Percentiles rank a stretch among this genome's conserved stretches.
phyloP scores from a whole-genome alignment of 1,140 invertebrate species.

The Caenorhabditis remanei region DNA sequence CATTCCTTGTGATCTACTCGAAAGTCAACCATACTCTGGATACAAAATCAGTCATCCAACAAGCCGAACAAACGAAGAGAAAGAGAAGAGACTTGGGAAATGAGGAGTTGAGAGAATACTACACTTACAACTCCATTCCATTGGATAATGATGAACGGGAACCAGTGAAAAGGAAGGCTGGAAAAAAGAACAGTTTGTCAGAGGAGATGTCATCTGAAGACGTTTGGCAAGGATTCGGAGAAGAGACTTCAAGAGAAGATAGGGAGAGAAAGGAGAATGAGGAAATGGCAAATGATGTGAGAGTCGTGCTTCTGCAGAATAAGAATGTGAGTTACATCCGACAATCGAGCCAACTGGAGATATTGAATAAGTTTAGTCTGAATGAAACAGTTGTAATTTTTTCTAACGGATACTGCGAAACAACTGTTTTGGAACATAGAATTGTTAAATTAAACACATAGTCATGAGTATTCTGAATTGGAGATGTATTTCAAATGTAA shows the following conservation, averaged over 20 bases:
- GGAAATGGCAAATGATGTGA: slow-evolving; percentile 51
- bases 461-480: too few relatives aligned
- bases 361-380: neutral
- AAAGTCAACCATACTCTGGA: slow-evolving; percentile 57
- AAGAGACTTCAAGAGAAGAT: slow-evolving; percentile 14
- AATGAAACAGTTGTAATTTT: too few relatives aligned
- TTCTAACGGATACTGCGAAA: too few relatives aligned
- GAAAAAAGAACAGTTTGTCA: slow-evolving; percentile 25
- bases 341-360: too few relatives aligned
- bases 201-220: slow-evolving; percentile 50
- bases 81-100: slow-evolving; percentile 48
- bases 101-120: slow-evolving; percentile 18
- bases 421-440: too few relatives aligned
- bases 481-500: too few relatives aligned
- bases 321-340: slow-evolving; percentile 30
- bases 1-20: slow-evolving; percentile 57
- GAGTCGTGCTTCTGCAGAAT: slow-evolving; percentile 49
- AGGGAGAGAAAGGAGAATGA: slow-evolving; percentile 17
- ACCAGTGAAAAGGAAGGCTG: slow-evolving; percentile 12
- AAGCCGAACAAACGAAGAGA: slow-evolving; percentile 53
- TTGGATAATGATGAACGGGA: slow-evolving; percentile 44
- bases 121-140: slow-evolving; percentile 25
- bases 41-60: slow-evolving; percentile 9
- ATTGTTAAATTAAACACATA: too few relatives aligned
- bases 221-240: slow-evolving; percentile 58